These are phyloP conservation scores for Onychomys leucogaster DNA, from an alignment of 2,797 vertebrate genomes.

Conservation along the genomic window DNA sequence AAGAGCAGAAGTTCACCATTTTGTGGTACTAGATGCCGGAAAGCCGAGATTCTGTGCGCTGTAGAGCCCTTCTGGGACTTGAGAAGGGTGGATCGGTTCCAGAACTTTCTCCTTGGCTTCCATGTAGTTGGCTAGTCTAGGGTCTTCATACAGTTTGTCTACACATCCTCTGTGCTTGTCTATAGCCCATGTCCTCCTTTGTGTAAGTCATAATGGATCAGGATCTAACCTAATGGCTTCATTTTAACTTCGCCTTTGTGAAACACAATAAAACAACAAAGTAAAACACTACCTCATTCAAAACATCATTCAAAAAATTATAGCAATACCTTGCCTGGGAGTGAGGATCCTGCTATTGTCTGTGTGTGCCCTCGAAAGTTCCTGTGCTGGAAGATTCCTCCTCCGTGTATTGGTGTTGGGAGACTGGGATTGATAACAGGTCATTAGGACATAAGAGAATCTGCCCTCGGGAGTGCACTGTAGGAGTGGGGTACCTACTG, in stretches of 20 bases:
- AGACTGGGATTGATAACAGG: neutral
- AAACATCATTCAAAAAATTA: neutral
- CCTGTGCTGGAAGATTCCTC: neutral
- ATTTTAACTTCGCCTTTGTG: neutral
- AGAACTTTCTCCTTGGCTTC: neutral
- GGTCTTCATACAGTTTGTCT: neutral
- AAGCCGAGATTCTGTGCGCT: neutral
- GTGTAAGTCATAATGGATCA: neutral
- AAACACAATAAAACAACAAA: neutral
- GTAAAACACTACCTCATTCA: neutral
- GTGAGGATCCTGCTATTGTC: neutral
- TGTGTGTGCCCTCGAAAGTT: neutral
- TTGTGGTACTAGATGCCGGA: neutral
- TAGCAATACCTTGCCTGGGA: neutral
- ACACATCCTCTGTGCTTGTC: neutral
- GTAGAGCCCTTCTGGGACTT: neutral
- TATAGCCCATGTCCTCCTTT: neutral
- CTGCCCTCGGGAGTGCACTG: neutral
- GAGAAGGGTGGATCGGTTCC: neutral
- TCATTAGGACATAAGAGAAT: neutral
- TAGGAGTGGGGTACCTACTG: neutral
- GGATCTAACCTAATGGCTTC: neutral
- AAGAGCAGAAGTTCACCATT: neutral
- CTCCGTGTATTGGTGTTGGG: neutral
- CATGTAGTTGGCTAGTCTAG: neutral